Conservation (phyloP, 2,113 vertebrate species). For the Procavia capensis region DNA sequence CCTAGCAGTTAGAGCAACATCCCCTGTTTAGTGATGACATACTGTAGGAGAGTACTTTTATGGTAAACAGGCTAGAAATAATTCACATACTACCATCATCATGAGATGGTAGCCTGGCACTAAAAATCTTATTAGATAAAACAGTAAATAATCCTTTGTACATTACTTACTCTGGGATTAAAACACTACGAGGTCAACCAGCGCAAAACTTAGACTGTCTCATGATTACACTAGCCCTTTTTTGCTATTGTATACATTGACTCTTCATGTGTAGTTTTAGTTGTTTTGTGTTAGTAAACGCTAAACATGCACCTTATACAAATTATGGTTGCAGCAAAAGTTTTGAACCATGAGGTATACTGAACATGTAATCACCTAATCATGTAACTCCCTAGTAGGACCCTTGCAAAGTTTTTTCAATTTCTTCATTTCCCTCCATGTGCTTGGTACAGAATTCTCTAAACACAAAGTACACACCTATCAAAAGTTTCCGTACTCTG, state of each 20-base stretch:
- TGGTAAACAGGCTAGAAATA: conserved; percentile 73
- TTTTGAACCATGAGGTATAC: not conserved
- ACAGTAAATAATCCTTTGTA: conserved; percentile 62
- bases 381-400: conserved; percentile 29
- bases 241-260: conserved; percentile 25
- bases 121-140: conserved; percentile 66
- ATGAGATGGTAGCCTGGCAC: conserved; percentile 62
- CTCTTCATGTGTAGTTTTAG: conserved; percentile 49
- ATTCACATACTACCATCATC: conserved; percentile 71
- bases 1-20: conserved; percentile 76
- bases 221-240: not conserved
- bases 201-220: conserved; percentile 44
- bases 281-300: conserved; percentile 48
- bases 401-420: conserved; percentile 24
- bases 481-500: conserved; percentile 74
- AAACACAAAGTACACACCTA: conserved; percentile 58
- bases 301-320: not conserved
- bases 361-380: not conserved
- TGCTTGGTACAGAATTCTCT: conserved; percentile 55
- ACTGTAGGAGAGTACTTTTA: conserved; percentile 68
- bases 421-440: conserved; percentile 35
- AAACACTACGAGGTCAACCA: conserved; percentile 40
- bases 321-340: conserved; percentile 1
- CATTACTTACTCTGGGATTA: conserved; percentile 47
- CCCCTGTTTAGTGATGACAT: conserved; percentile 81